Conservation (phyloP, 2,797 vertebrate species). For the Astyanax mexicanus region DNA sequence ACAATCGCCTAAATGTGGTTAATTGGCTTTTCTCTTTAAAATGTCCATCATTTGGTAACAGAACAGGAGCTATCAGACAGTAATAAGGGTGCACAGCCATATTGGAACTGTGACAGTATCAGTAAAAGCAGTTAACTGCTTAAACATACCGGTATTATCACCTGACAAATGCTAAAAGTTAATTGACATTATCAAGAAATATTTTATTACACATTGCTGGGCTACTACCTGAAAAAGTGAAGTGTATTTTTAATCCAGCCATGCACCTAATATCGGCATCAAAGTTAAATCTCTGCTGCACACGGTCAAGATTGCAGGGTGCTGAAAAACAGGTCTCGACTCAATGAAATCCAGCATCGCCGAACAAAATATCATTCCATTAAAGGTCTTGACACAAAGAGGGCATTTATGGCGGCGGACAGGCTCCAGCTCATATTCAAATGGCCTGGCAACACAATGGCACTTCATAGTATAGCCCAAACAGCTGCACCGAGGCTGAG, state of each 20-base stretch:
- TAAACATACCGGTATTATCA: too few species aligned
- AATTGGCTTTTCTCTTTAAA: background rate
- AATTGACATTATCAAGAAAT: too few species aligned
- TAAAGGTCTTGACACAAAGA: conserved; percentile 52
- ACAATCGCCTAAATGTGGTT: background rate
- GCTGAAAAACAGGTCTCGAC: conserved; percentile 48
- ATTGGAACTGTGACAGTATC: too few species aligned
- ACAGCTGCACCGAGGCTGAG: conserved; percentile 42
- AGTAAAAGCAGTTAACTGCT: too few species aligned
- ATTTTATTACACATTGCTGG: too few species aligned
- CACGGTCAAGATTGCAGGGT: conserved; percentile 45
- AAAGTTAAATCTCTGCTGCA: conserved; percentile 22
- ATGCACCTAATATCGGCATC: conserved; percentile 16
- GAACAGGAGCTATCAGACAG: background rate
- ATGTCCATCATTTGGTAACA: background rate
- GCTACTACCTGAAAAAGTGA: background rate
- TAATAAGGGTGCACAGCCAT: background rate
- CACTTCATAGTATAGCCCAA: conserved; percentile 31
- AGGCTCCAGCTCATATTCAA: conserved; percentile 41
- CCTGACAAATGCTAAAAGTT: too few species aligned
- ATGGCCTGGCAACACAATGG: conserved; percentile 30
- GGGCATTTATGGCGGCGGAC: conserved; percentile 36
- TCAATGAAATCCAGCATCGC: conserved; percentile 44
- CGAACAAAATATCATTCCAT: conserved; percentile 56
- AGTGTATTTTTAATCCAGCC: background rate